Base-by-base conservation (phyloP, 1,140 invertebrate genomes). In the Apolygus lucorum region DNA sequence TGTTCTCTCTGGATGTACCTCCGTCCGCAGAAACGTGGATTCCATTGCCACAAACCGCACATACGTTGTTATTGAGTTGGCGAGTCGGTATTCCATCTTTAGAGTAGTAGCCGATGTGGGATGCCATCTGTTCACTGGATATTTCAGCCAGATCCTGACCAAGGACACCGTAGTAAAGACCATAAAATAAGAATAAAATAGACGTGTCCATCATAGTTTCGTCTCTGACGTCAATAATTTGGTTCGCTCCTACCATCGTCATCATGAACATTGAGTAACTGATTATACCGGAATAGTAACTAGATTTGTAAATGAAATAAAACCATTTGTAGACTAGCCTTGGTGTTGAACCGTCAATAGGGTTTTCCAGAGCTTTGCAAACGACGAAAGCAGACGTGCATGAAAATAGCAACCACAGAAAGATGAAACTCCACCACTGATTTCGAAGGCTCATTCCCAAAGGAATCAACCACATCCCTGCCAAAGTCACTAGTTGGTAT, bases 301-400 rank as follows among this genome's bases (percentile, higher is more conserved):
- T 98, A 64, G 95, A 76, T 83, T 97, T 96, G 81, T 99, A 96
- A 77, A 99, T 87, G 73, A 98, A 86, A 77, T 97, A 91, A 82
- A 99, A 99, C 96, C 96, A 99, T 85, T 98, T 99, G 83, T 99
- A 99, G 52, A 99, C 96, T 79, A 98, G 84, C 82, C 95, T 4
- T 8, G 34, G 34, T 17, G 34, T 42, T 42, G 34, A 8, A 17
- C 34, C 34, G 4, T 17, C 4, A 17, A 17, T 42, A 8, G 34
- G 34, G 4, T 42, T 42, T 17, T 42, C 34, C 4, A 8, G 34
- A 17, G 34, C 34, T 17, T 17, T 42, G 4, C 34, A 17, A 4
- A 42, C 34, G 17, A 42, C 34, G 34, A 8, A 42, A 42, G 34
- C 34, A 17, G 34, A 8, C 34, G 17, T 4, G 34, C 34, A 4